These are phyloP conservation scores for Dendrolimus houi DNA, from an alignment of 2,888 invertebrate species.

Conservation along the genomic window DNA sequence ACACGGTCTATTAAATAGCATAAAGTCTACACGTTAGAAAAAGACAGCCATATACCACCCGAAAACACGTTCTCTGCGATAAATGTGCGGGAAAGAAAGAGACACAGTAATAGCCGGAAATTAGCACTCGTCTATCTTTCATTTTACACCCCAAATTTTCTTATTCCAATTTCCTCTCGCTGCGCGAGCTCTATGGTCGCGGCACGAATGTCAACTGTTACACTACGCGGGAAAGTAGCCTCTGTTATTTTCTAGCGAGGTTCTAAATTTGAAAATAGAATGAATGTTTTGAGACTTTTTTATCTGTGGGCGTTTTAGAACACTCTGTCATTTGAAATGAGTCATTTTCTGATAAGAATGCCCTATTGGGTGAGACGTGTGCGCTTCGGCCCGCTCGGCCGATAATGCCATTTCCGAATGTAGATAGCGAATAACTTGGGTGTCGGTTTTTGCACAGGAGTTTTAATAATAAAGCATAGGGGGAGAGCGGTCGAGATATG, in stretches of 20 bases:
- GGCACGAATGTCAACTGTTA: slow-evolving; percentile 33
- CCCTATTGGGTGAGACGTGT: slow-evolving; percentile 76
- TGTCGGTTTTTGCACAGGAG: slow-evolving; percentile 67
- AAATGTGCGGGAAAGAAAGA: slow-evolving; percentile 74
- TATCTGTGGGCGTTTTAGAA: slow-evolving; percentile 55
- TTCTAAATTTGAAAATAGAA: slow-evolving; percentile 22
- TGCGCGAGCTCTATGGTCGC: slow-evolving; percentile 46
- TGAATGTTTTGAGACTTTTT: slow-evolving; percentile 40
- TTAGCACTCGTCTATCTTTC: slow-evolving; percentile 86
- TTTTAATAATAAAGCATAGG: slow-evolving; percentile 72
- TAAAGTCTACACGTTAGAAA: slow-evolving; percentile 50
- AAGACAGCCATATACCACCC: slow-evolving; percentile 57
- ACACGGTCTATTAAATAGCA: slow-evolving; percentile 41
- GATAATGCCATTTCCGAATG: slow-evolving; percentile 73
- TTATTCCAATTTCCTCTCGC: slow-evolving; percentile 83
- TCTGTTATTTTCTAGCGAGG: slow-evolving; percentile 14
- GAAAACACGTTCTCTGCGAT: slow-evolving; percentile 54
- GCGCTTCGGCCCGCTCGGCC: slow-evolving; percentile 57
- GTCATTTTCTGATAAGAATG: slow-evolving; percentile 84
- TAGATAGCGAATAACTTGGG: slow-evolving; percentile 68
- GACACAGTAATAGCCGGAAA: slow-evolving; percentile 79
- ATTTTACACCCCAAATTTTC: slow-evolving; percentile 87
- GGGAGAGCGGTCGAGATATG: slow-evolving; percentile 66
- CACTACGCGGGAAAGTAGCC: slow-evolving; percentile 17
- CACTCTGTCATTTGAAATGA: slow-evolving; percentile 82